Conservation (phyloP, 2,113 vertebrate species). For the Leucosticte australis region DNA sequence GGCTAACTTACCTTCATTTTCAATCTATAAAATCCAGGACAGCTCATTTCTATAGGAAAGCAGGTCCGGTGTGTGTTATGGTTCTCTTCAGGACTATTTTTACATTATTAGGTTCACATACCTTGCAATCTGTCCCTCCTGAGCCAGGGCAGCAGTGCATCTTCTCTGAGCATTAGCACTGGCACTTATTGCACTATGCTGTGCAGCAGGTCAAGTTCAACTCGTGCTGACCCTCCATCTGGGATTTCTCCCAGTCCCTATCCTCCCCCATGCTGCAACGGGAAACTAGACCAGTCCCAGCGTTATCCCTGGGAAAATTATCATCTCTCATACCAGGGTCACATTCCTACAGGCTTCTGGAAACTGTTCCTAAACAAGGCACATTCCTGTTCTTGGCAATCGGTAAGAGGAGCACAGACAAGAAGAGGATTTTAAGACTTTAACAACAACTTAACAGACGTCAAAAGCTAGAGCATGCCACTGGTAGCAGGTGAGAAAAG, state of each 20-base stretch:
- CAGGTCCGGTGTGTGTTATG: rapidly evolving
- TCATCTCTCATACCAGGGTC: conserved; percentile 37
- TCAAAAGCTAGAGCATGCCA: not conserved
- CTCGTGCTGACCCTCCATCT: not conserved
- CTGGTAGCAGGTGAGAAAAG: not conserved
- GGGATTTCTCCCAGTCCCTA: not conserved
- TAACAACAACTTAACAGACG: not conserved
- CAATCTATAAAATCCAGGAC: not conserved
- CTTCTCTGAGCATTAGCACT: not conserved
- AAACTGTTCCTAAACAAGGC: conserved; percentile 49
- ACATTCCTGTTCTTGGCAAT: not conserved
- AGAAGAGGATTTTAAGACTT: not conserved
- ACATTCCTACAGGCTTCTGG: conserved; percentile 39
- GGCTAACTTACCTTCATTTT: not conserved
- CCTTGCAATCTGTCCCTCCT: not conserved
- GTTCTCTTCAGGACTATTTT: not conserved
- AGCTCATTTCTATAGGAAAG: not conserved
- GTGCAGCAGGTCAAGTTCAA: not conserved
- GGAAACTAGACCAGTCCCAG: not conserved
- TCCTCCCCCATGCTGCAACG: not conserved
- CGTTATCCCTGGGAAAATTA: conserved; percentile 2
- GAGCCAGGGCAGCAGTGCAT: not conserved
- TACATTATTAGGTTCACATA: not conserved
- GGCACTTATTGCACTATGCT: rapidly evolving
- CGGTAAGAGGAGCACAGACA: not conserved